Percentiles rank a stretch among this genome's conserved stretches.
Evolutionary conservation across 2,113 vertebrate genomes (phyloP).

Genomic region (Carassius gibelio): DNA sequence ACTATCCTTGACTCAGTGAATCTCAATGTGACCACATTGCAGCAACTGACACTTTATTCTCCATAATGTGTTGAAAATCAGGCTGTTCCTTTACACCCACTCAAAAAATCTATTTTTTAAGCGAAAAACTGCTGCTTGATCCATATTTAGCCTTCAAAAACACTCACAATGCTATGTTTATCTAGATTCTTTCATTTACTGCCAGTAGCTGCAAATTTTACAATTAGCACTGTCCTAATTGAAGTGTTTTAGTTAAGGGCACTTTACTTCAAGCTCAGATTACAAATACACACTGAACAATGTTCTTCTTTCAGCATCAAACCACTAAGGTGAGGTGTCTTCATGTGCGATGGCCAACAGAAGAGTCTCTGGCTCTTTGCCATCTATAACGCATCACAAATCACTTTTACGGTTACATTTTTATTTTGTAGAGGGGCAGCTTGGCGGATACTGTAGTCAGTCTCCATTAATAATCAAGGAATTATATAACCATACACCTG

Average conservation of each 20-base stretch:
- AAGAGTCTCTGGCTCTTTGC: background rate
- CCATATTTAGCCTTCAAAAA: conserved; percentile 19
- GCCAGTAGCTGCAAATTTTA: background rate
- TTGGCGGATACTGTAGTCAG: background rate
- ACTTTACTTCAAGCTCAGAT: background rate
- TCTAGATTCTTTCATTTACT: conserved; percentile 14
- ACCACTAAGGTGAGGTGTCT: background rate
- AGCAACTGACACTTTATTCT: background rate
- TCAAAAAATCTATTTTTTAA: background rate
- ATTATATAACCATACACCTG: too few relatives aligned
- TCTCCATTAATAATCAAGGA: background rate
- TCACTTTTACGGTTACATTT: background rate
- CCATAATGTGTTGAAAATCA: background rate
- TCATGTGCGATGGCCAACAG: background rate
- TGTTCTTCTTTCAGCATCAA: background rate
- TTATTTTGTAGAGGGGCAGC: background rate
- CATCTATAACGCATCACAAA: conserved; percentile 2
- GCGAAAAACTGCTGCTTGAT: conserved; percentile 22
- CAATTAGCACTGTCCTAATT: conserved; percentile 5
- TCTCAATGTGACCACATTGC: background rate
- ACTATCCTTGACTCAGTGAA: background rate
- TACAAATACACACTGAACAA: background rate
- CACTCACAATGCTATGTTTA: background rate
- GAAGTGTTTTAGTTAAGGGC: background rate
- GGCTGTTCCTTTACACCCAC: background rate